Base-by-base conservation (phyloP, 2,113 vertebrate genomes). In the Oriolus oriolus region DNA sequence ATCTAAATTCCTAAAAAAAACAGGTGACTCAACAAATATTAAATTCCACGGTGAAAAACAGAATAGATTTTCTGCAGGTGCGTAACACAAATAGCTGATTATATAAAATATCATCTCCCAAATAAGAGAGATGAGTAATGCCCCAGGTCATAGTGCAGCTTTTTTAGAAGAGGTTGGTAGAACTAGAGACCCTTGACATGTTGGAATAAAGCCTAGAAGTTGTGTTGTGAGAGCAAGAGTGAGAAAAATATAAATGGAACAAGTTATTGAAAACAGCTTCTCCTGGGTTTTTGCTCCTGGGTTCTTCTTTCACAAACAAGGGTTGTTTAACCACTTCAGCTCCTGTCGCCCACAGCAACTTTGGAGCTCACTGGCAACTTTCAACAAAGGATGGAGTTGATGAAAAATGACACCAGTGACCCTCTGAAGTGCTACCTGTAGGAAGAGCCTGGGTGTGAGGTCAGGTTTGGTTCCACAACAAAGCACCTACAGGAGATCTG, bases 241-340 rank as follows among this genome's bases (percentile, higher is more conserved):
- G 71, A 91, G 66, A 85, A 91, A 91, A 85, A 45, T 59, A 69
- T 37, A 95, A 94, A 89, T 54, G 75, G 84, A 89, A 73, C 39
- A 81, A 59, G 64, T 54, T 50, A 60, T 17, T 44, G 68, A 77
- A 90, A 90, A 77, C 59, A 44, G 39, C 31, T 68, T 18, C 54
- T 78, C 53, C 70, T 76, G 13, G 13, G 2, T 49, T 76, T 85
- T 57, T 69, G 42, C 78, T 92, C 28, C 37, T 15, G 17, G 75
- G 57, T 50, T 90, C 60, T 78, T 49, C 74, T 73, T 61, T 69
- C 66, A 88, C 63, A 92, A 93, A 56, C 49, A 65, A 83, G 39
- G 18, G 30, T 57, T 71, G 61, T 77, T 95, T 77, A 89, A 88
- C 91, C 66, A 49, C 31, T 79, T 77, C 54, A 30, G 64, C 75